Conservation (phyloP, 2,797 vertebrate species). For the Pseudochaenichthys georgianus region DNA sequence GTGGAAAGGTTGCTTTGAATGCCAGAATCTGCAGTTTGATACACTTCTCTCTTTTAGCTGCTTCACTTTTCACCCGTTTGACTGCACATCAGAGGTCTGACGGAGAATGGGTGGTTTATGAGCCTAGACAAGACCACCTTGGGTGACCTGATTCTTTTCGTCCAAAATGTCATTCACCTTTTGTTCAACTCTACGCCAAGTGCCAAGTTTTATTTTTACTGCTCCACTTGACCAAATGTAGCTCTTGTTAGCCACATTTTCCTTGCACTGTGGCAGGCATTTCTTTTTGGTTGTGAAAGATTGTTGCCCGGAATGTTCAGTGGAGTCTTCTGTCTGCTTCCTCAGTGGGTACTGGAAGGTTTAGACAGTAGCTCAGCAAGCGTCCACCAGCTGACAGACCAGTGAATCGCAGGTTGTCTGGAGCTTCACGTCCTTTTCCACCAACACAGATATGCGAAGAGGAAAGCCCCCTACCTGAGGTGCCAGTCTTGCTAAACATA, state of each 20-base stretch:
- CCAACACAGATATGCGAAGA: not conserved
- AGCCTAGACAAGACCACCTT: constrained; percentile 52
- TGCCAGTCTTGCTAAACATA: constrained; percentile 15
- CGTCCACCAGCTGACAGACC: constrained; percentile 30
- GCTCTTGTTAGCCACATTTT: constrained; percentile 32
- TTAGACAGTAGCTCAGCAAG: constrained; percentile 21
- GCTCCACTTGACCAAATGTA: constrained; percentile 27
- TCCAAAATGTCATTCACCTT: constrained; percentile 65
- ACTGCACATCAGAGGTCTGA: constrained; percentile 31
- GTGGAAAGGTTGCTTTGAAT: constrained; percentile 35
- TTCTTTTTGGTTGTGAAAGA: constrained; percentile 10
- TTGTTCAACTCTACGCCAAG: constrained; percentile 35
- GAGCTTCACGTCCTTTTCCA: constrained; percentile 12
- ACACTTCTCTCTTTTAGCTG: constrained; percentile 25
- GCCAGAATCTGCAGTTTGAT: constrained; percentile 35
- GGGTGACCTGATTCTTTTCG: constrained; percentile 37
- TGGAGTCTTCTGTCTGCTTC: constrained; percentile 7
- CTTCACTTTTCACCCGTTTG: constrained; percentile 27
- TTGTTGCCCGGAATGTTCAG: constrained; percentile 5
- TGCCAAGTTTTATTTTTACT: constrained; percentile 38
- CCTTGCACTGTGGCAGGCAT: not conserved
- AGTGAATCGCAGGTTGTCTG: constrained; percentile 32
- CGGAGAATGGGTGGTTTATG: constrained; percentile 45
- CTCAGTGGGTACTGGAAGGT: not conserved
- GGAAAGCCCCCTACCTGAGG: constrained; percentile 22